Evolutionary conservation across 2,113 vertebrate genomes (phyloP), one percentile per base, ranked within the genome.

Genomic region (Actenoides hombroni): DNA sequence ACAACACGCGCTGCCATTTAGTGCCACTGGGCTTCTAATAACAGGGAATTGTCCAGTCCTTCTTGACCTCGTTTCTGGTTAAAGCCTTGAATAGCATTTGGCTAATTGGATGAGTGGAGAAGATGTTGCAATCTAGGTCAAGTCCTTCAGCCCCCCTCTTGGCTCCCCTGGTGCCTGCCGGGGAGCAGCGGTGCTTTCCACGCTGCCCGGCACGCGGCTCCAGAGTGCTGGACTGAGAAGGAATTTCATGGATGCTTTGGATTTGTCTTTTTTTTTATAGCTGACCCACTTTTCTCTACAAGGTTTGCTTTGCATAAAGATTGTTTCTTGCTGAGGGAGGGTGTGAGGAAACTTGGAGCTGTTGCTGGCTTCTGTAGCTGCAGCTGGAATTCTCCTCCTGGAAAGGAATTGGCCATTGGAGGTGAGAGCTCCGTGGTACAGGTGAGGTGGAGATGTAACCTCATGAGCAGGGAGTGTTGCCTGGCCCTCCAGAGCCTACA

Each of bases 51-150:
- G 69, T 13, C 91, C 71, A 0, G 57, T 59, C 92, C 76, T 48
- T 69, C 79, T 65, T 94, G 92, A 51, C 92, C 96, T 90, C 6
- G 0, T 94, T 96, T 71, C 76, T 93, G 60, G 49, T 77, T 71
- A 6, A 94, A 75, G 4, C 89, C 89, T 51, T 1, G 61, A 78
- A 20, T 13, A 92, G 89, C 87, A 21, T 84, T 70, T 93, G 86
- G 42, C 64, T 96, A 61, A 94, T 94, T 25, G 95, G 95, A 89
- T 96, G 88, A 95, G 80, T 37, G 46, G 68, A 29, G 63, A 67
- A 86, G 87, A 65, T 26, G 1, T 16, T 67, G 61, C 60, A 19
- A 88, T 96, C 25, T 94, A 71, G 95, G 94, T 93, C 94, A 90
- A 24, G 26, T 16, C 83, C 51, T 75, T 19, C 57, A 8, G 73